phyloP scores from a whole-genome alignment of 2,113 vertebrate genomes.

The Sclerurus mexicanus region DNA sequence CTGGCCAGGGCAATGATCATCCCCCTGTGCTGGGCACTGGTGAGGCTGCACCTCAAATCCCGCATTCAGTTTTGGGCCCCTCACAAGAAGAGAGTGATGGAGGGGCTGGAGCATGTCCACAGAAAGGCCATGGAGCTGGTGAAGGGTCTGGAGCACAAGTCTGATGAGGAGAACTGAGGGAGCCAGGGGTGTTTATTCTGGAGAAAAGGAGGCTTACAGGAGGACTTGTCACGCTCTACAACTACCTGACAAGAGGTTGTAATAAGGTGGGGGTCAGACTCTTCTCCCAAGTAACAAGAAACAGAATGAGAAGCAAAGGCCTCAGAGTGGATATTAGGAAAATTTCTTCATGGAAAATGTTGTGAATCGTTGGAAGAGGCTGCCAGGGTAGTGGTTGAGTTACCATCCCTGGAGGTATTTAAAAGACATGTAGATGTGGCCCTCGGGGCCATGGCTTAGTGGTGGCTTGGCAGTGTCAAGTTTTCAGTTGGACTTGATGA shows the following conservation, averaged over 20 bases:
- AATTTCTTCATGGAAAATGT: background rate
- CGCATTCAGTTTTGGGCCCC: background rate
- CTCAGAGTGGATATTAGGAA: background rate
- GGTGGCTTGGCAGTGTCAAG: background rate
- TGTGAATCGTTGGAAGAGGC: background rate
- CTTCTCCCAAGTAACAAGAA: background rate
- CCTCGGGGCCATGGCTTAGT: too few species aligned
- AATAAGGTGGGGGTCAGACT: background rate
- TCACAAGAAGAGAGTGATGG: accelerated
- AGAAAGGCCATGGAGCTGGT: background rate
- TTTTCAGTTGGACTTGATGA: background rate
- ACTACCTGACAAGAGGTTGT: background rate
- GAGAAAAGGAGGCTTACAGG: background rate
- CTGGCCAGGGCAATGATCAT: background rate
- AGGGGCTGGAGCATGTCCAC: background rate
- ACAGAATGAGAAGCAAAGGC: background rate
- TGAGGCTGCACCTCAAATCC: background rate
- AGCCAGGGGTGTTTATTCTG: background rate
- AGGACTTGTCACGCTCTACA: background rate
- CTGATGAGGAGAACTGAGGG: background rate
- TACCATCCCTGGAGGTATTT: background rate
- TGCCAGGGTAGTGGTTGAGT: background rate
- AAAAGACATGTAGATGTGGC: background rate
- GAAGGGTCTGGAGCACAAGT: background rate
- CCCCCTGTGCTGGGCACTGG: accelerated